Evolutionary conservation across 2,113 vertebrate species (phyloP), one percentile per base, ranked within the genome.

Genomic region (Baryphthengus martii): DNA sequence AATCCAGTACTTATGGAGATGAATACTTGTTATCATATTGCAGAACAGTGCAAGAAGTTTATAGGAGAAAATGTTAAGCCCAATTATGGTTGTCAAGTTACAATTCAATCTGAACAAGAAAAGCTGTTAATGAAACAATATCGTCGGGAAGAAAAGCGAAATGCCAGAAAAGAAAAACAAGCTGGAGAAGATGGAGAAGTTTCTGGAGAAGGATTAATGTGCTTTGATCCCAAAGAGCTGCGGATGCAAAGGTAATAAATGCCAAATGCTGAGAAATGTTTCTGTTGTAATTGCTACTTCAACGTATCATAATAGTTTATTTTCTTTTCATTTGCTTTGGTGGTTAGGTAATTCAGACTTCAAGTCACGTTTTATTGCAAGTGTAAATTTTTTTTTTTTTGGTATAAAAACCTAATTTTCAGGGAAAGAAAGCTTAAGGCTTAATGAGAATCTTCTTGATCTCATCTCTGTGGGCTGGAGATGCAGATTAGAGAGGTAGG

Each of bases 21-120:
- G 10, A 21, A 21, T 72, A 7, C n/a, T n/a, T 96, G 11, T 94
- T 94, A 67, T 56, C 8, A 8, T 91, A 26, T 97, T 93, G 11
- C 95, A 98, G 98, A 98, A 50, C 97, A 97, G 58, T 98, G 94
- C 89, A 98, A 98, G 81, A 98, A 97, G 96, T 95, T 96, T 85
- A 85, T 97, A 50, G 97, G 97, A 21, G 99, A 99, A 90, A 98
- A 97, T 88, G 18, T 93, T 74, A 99, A 98, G 89, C 99, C 99
- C 29, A 98, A 97, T 95, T 99, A 98, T 50, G 98, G 99, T 42
- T 99, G 99, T 97, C 99, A 99, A 98, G 99, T 99, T 93, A 99
- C 98, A 96, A 99, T 99, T 97, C 99, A 99, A 19, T 99, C 99
- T 66, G 99, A 99, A 97, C 99, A 99, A 97, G 99, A 99, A 97